Base-by-base conservation (phyloP, 2,888 invertebrate species). In the Polydrusus tereticollis region DNA sequence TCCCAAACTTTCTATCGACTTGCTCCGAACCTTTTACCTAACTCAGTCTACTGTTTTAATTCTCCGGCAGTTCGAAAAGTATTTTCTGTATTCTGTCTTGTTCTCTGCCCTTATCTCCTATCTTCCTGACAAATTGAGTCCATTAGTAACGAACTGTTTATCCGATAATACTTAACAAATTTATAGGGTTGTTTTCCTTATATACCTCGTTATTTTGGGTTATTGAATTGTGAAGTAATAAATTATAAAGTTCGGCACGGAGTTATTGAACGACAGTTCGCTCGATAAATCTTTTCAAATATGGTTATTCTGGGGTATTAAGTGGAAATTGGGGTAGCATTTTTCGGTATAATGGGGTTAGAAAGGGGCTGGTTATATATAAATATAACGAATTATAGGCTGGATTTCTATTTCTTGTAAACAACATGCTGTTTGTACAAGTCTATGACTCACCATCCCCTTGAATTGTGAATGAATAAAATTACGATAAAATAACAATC, bases 121-220 rank as follows among this genome's bases (percentile, higher is more conserved):
- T n/a, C n/a, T n/a, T 55, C 36, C 45, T 69, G 69, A 73, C 73
- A 73, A 73, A 73, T 73, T 58, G 69, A 60, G 45, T 65, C 73
- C 73, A 73, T 73, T 72, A 72, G 69, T 58, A 70, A 70, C 59
- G 65, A 59, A 70, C 70, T 71, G 71, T 69, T 69, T 58, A 45
- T 29, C 52, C 50, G 38, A 62, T 62, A 69, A 62, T 58, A 20
- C 52, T 29, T 52, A 52, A 52, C 52, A 52, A 52, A 52, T 52
- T 52, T 52, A 52, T 52, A 29, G 52, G 52, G 52, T 29, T 52
- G 52, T 52, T 52, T 52, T 29, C 52, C 26, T 52, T 29, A 52
- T 50, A 23, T 52, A 52, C 29, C 52, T 52, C 52, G 52, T 52
- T 52, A 52, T 52, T 16, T 52, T 14, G 29, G 26, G 29, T 52